Conservation (phyloP, 2,888 invertebrate genomes). For the Micoletzkya japonica region DNA sequence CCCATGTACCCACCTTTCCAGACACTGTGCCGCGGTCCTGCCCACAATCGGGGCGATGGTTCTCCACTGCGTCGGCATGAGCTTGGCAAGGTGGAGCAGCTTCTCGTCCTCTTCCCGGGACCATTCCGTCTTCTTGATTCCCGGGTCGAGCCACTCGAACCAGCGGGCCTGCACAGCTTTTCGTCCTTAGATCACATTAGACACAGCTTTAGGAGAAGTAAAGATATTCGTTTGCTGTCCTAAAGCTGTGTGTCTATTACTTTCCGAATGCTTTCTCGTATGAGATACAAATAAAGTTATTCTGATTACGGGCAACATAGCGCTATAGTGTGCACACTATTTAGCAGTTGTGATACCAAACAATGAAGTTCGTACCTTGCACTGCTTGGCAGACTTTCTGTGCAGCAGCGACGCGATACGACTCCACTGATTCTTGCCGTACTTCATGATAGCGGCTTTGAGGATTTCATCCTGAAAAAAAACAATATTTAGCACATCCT, state of each 20-base stretch:
- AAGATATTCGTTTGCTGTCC: no score
- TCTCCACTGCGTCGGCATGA: conserved; percentile 99
- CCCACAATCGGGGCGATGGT: conserved; percentile 99
- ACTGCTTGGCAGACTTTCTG: conserved; percentile 97
- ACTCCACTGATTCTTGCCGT: conserved; percentile 99
- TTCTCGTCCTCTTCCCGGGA: conserved; percentile 94
- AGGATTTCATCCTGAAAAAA: conserved; percentile 92
- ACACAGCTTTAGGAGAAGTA: no score
- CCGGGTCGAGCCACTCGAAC: conserved; percentile 96
- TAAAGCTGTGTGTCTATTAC: no score
- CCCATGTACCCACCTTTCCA: conserved; percentile 87
- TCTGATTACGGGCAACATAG: not conserved
- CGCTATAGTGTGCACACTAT: not conserved
- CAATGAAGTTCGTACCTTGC: conserved; percentile 71
- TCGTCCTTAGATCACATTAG: no score
- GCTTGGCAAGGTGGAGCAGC: conserved; percentile 89
- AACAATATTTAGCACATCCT: conserved; percentile 14
- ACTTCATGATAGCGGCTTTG: conserved; percentile 99
- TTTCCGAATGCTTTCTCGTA: not conserved
- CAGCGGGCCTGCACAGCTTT: conserved; percentile 56
- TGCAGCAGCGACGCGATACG: conserved; percentile 96
- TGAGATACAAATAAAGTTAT: not conserved
- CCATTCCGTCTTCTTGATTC: conserved; percentile 99
- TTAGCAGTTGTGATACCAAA: not conserved
- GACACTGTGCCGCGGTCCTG: conserved; percentile 94